phyloP scores from a whole-genome alignment of 1,140 invertebrate genomes.

The Drosophila murphyi region DNA sequence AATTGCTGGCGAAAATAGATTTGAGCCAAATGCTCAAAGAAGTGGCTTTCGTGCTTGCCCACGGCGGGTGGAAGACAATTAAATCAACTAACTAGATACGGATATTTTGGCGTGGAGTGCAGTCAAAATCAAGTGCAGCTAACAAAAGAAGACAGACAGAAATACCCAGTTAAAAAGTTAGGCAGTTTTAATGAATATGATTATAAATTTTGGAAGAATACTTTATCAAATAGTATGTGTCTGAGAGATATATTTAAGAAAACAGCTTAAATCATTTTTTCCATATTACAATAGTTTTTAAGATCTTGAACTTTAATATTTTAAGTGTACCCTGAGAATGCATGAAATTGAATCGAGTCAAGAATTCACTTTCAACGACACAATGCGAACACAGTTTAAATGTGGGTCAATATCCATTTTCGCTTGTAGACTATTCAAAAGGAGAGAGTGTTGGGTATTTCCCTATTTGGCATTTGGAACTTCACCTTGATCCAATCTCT shows the following conservation, averaged over 20 bases:
- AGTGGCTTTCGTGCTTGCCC: constrained; percentile 41
- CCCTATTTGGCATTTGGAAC: not conserved
- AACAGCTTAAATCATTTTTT: too few relatives aligned
- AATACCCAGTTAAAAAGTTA: not conserved
- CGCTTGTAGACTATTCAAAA: too few relatives aligned
- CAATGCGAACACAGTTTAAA: too few relatives aligned
- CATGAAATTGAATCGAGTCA: too few relatives aligned
- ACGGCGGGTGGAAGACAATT: constrained; percentile 53
- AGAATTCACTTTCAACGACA: too few relatives aligned
- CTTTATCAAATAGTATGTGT: not conserved
- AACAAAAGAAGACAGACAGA: not conserved
- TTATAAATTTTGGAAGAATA: not conserved
- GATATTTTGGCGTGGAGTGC: constrained; percentile 12
- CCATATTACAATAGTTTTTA: too few relatives aligned
- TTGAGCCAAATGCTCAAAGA: constrained; percentile 48
- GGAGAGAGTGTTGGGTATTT: too few relatives aligned
- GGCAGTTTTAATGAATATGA: not conserved
- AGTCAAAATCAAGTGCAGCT: constrained; percentile 5
- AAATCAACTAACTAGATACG: constrained; percentile 31
- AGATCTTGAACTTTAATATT: too few relatives aligned
- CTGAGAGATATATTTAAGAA: too few relatives aligned
- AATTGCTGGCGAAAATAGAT: constrained; percentile 37
- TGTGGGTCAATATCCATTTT: too few relatives aligned
- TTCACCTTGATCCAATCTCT: constrained; percentile 37
- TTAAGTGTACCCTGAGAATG: too few relatives aligned